Conservation (phyloP, 92 coral and sea anemone species). For the Heliopora coerulea region DNA sequence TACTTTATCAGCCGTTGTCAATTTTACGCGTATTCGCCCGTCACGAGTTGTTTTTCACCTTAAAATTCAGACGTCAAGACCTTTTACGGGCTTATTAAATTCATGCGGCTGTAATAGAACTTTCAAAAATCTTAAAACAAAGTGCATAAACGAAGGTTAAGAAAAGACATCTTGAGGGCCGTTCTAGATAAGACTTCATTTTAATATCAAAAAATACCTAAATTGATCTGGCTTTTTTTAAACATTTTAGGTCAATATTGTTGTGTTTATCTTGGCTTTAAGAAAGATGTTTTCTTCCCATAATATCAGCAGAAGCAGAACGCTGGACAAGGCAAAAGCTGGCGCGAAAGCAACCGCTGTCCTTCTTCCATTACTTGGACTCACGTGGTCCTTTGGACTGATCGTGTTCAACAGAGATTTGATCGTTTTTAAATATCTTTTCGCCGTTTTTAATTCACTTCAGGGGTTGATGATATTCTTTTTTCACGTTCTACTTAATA, state of each 20-base stretch:
- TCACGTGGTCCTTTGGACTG: constrained; percentile 20
- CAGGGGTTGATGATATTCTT: constrained; percentile 27
- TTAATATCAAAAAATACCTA: too few relatives aligned
- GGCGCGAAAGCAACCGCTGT: constrained; percentile 16
- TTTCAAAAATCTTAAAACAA: too few relatives aligned
- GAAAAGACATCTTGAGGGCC: too few relatives aligned
- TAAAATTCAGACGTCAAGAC: too few relatives aligned
- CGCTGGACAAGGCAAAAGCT: background rate
- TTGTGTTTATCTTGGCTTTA: background rate
- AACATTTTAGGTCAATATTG: background rate
- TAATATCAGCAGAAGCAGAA: background rate
- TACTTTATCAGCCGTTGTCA: too few relatives aligned
- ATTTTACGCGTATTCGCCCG: too few relatives aligned
- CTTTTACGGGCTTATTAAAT: too few relatives aligned
- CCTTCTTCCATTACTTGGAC: constrained; percentile 26
- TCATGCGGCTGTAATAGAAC: too few relatives aligned
- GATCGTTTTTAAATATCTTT: constrained; percentile 18
- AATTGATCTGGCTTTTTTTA: too few relatives aligned
- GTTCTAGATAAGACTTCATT: too few relatives aligned
- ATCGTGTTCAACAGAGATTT: background rate
- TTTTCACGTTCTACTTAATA: constrained; percentile 14
- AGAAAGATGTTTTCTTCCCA: background rate
- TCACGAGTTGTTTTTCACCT: too few relatives aligned
- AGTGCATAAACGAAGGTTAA: too few relatives aligned
- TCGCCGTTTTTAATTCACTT: constrained; percentile 26